Conservation (phyloP, 2,113 vertebrate species). For the Otis tarda region DNA sequence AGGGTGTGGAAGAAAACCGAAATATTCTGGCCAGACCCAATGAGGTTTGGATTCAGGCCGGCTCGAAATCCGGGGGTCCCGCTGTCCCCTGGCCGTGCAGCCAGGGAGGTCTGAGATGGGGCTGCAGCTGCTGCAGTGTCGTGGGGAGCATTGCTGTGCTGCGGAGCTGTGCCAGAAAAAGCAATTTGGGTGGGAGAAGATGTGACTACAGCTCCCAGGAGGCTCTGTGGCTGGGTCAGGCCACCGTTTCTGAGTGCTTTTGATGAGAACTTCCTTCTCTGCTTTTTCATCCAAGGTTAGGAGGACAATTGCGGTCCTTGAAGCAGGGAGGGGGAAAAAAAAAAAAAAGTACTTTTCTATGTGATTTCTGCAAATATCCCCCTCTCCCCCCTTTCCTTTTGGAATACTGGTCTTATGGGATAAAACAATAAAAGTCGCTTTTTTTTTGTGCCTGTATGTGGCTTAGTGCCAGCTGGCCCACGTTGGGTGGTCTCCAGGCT, state of each 20-base stretch:
- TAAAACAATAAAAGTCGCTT: background rate
- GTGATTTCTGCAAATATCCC: background rate
- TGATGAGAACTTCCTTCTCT: background rate
- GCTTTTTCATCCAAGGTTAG: background rate
- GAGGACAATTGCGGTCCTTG: background rate
- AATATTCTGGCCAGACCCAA: background rate
- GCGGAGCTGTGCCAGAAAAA: background rate
- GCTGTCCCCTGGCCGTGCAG: background rate
- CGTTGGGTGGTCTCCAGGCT: background rate
- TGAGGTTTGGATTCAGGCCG: background rate
- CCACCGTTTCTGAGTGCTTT: background rate
- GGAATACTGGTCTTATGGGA: background rate
- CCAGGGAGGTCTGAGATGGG: background rate
- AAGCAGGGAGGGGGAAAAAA: background rate
- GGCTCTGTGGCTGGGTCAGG: background rate
- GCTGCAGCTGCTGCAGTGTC: background rate
- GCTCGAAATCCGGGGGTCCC: background rate
- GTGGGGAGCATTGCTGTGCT: background rate
- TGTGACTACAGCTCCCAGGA: conserved; percentile 20
- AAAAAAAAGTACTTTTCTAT: background rate
- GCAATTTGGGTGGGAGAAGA: background rate
- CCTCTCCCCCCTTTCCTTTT: background rate
- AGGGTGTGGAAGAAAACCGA: background rate
- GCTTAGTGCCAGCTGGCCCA: background rate
- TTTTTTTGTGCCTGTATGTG: background rate